Evolutionary conservation across 2,888 invertebrate genomes (phyloP), one percentile per base, ranked within the genome.

Genomic region (Drosophila anceps): DNA sequence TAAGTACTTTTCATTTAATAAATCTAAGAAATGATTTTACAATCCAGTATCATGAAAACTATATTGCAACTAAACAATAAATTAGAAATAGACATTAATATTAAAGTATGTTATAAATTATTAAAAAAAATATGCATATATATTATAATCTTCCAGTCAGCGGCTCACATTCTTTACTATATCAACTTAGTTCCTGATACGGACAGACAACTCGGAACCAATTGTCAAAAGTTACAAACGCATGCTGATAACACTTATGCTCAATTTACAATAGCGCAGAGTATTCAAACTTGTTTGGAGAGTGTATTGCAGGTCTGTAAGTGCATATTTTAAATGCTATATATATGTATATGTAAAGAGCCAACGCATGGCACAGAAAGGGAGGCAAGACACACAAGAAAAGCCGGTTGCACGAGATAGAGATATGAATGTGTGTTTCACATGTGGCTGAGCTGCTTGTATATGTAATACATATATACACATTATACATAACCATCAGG

Each of bases 391-490:
- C 1, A 2, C 15, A 18, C 20, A n/a, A 27, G 41, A 18, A n/a
- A n/a, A 27, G 41, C 20, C n/a, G 58, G 29, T 18, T 41, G 60
- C 71, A 33, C 33, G 13, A 41, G 43, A 73, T 0, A 29, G 50
- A 59, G 48, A 66, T 46, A 54, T 48, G 15, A 59, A 63, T 39
- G 29, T 39, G 29, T 31, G 44, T 53, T 53, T 39, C 15, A 15
- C 59, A 39, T 39, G 27, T 29, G 39, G 12, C 35, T 20, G 51
- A 35, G 37, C 48, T 6, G 35, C 33, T 33, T 13, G 18, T 41
- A 1, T 41, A 41, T 8, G n/a, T 8, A n/a, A 31, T 35, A 12
- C 13, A 35, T 35, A 4, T 1, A 9, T 44, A 2, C 0, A 10
- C 3, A 15, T 29, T 53, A 9, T 50, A 31, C 12, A 31, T 6